phyloP scores from a whole-genome alignment of 2,888 invertebrate genomes.

The Scaptodrosophila latifasciaeformis region DNA sequence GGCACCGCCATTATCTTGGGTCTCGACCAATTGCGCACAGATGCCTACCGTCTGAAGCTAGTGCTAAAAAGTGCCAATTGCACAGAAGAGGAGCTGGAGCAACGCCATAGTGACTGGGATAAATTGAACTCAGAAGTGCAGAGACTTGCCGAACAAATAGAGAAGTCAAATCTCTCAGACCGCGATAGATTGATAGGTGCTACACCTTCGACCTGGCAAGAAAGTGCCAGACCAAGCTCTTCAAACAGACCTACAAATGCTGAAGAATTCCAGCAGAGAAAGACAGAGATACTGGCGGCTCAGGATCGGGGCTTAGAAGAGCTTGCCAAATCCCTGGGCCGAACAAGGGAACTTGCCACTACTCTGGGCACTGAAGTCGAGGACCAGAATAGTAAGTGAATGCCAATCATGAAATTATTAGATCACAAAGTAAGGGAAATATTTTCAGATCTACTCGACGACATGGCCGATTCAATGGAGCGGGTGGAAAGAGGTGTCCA shows the following conservation, averaged over 20 bases:
- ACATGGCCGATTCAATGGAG: conserved; percentile 84
- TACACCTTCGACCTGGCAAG: too few relatives aligned
- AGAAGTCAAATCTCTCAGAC: conserved; percentile 35
- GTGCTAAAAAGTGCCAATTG: conserved; percentile 77
- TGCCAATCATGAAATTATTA: conserved; percentile 2
- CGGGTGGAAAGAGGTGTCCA: conserved; percentile 81
- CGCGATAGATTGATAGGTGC: conserved; percentile 9
- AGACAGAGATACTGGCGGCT: conserved; percentile 80
- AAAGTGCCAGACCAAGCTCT: too few relatives aligned
- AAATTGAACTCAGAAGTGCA: conserved; percentile 78
- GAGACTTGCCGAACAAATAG: conserved; percentile 76
- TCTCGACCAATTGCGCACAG: conserved; percentile 79
- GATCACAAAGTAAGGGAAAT: neutral
- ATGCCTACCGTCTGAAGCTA: conserved; percentile 78
- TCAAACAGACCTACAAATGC: conserved; percentile 69
- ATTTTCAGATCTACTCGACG: conserved; percentile 81
- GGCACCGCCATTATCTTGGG: conserved; percentile 79
- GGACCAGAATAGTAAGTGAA: conserved; percentile 82
- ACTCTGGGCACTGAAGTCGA: conserved; percentile 86
- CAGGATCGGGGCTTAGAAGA: conserved; percentile 87
- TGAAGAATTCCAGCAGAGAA: conserved; percentile 77
- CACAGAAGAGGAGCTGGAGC: conserved; percentile 78
- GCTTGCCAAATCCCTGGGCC: conserved; percentile 82
- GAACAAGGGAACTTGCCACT: conserved; percentile 85
- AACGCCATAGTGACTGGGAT: conserved; percentile 79